These are phyloP conservation scores for Polyommatus iphigenia DNA, from an alignment of 2,888 invertebrate species.

Conservation along the genomic window DNA sequence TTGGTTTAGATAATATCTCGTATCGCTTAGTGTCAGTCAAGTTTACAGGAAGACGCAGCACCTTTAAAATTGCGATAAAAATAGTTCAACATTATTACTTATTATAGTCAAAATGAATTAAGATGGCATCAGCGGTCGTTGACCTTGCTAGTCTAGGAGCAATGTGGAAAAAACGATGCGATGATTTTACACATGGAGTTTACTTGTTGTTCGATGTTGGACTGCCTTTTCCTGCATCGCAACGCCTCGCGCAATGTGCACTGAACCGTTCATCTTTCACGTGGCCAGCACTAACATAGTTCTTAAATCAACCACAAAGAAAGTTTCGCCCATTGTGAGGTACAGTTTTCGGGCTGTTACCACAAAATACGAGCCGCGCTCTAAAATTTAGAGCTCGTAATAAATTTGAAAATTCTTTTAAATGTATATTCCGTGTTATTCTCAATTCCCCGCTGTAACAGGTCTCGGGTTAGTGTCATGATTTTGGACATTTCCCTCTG, in stretches of 20 bases:
- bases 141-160: no score
- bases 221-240: no score
- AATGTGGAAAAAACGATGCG: no score
- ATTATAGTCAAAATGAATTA: no score
- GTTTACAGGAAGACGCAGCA: no score
- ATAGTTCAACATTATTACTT: no score
- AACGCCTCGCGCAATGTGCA: neutral
- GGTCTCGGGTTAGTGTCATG: neutral
- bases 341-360: constrained; percentile 14
- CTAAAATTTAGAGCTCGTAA: constrained; percentile 27
- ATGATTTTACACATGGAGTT: no score
- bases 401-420: constrained; percentile 27
- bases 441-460: neutral
- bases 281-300: neutral
- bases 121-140: no score
- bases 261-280: neutral
- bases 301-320: constrained; percentile 16
- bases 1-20: no score
- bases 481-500: neutral
- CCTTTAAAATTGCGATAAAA: no score
- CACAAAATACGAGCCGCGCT: neutral
- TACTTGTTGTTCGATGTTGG: no score
- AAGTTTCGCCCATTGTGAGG: constrained; percentile 13
- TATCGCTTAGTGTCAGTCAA: no score
- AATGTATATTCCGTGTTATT: constrained; percentile 16